Conservation (phyloP, 2,888 invertebrate species). For the Drosophila parthenogenetica region DNA sequence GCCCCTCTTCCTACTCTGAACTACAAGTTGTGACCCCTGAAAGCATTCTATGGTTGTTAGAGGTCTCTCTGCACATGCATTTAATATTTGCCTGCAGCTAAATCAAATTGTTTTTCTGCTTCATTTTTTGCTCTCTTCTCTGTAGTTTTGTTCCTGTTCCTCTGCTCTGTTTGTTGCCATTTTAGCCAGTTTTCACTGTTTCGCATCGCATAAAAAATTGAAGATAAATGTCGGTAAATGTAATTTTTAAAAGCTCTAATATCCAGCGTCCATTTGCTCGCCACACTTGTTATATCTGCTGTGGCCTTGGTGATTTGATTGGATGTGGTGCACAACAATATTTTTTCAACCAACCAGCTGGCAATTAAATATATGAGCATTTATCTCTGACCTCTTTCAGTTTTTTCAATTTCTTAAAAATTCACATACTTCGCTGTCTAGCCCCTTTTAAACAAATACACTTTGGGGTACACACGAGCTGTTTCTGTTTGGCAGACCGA, state of each 20-base stretch:
- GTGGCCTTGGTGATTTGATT: conserved; percentile 50
- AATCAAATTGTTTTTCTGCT: conserved; percentile 73
- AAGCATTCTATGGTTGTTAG: neutral
- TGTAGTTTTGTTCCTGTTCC: conserved; percentile 22
- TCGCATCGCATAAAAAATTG: conserved; percentile 55
- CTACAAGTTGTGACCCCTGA: neutral
- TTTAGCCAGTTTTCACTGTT: neutral
- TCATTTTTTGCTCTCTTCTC: conserved; percentile 40
- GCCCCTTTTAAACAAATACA: conserved; percentile 30
- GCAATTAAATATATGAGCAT: conserved; percentile 37
- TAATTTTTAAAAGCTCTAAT: conserved; percentile 74
- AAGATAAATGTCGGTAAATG: conserved; percentile 73
- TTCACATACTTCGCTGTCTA: conserved; percentile 2
- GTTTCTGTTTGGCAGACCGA: conserved; percentile 35
- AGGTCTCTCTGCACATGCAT: conserved; percentile 56
- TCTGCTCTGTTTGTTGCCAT: conserved; percentile 7
- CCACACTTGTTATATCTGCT: conserved; percentile 42
- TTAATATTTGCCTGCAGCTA: conserved; percentile 75
- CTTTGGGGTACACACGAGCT: conserved; percentile 1
- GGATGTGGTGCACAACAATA: conserved; percentile 33
- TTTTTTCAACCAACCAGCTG: conserved; percentile 10
- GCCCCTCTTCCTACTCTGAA: neutral
- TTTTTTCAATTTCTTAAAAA: conserved; percentile 6
- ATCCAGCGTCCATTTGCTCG: conserved; percentile 61
- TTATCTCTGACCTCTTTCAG: neutral